Base-by-base conservation (phyloP, 2,113 vertebrate genomes). In the Irena cyanogastra region DNA sequence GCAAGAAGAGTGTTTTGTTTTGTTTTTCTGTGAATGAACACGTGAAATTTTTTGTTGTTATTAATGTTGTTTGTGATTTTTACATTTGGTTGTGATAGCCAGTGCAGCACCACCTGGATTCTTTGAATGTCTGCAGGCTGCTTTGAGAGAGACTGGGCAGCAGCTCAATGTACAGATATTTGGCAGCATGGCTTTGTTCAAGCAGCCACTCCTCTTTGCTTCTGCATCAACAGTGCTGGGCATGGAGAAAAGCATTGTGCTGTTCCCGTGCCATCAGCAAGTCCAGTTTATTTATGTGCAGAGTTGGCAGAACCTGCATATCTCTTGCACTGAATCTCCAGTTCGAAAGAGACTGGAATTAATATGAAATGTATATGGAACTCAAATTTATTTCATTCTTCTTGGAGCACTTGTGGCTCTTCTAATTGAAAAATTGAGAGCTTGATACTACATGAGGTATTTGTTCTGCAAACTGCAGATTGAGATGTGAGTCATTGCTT, bases 181-280 rank as follows among this genome's bases (percentile, higher is more conserved):
- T 93, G 88, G 79, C 68, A 94, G 85, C 76, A 26, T 16, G 54
- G 59, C 84, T 80, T 71, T 61, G 35, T 59, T 87, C 77, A 76
- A 95, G 75, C 82, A 86, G 75, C 82, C 79, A 79, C 88, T 94
- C 76, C 88, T 83, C 66, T 75, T 70, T 89, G 18, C 78, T 95
- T 77, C 56, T 88, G 57, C 47, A 26, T 52, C 33, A 24, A 41
- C 57, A 78, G 64, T 39, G 16, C 75, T 94, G 92, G 76, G 83
- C 89, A 75, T 61, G 72, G 75, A 69, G 75, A 75, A 83, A 44
- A 71, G 69, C 80, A 64, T 57, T 6, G 0, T 71, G 88, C 88
- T 87, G 39, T 75, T 93, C 81, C 56, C 0, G 4, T 93, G 93
- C 87, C 83, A 56, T 71, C 74, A 87, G 60, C 52, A 20, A 91